These are phyloP conservation scores for Leiothrix lutea DNA, from an alignment of 2,113 vertebrate genomes.

Conservation along the genomic window DNA sequence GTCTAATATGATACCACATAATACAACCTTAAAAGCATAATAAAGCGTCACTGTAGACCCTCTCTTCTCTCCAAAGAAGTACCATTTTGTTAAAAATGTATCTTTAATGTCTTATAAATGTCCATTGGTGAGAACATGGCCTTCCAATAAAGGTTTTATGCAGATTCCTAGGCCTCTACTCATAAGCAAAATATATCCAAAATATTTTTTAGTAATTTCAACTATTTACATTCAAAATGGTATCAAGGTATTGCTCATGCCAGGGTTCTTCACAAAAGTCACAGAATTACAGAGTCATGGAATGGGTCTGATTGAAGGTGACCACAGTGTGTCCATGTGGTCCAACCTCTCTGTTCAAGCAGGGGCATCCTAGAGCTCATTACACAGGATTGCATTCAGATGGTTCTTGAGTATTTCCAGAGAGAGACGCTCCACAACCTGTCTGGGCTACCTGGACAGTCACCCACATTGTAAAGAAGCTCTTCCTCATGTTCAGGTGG, in stretches of 20 bases:
- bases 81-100: background rate
- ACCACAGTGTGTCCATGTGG: background rate
- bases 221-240: background rate
- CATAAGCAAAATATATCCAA: background rate
- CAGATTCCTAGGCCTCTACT: background rate
- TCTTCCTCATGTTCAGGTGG: background rate
- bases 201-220: background rate
- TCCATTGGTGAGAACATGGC: background rate
- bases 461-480: no score
- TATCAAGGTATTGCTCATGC: background rate
- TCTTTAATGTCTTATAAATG: background rate
- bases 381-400: fast-evolving
- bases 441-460: fast-evolving
- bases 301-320: background rate
- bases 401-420: background rate
- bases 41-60: background rate
- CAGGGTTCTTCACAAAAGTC: background rate
- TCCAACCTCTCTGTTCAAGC: background rate
- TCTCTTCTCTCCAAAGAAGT: background rate
- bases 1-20: background rate
- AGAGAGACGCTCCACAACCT: background rate
- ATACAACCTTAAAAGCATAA: background rate
- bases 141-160: background rate
- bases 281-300: background rate
- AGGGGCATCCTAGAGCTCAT: no score